Percentiles rank a stretch among this genome's conserved stretches.
Evolutionary conservation across 2,113 vertebrate genomes (phyloP).

Genomic region (Microtus montanus): DNA sequence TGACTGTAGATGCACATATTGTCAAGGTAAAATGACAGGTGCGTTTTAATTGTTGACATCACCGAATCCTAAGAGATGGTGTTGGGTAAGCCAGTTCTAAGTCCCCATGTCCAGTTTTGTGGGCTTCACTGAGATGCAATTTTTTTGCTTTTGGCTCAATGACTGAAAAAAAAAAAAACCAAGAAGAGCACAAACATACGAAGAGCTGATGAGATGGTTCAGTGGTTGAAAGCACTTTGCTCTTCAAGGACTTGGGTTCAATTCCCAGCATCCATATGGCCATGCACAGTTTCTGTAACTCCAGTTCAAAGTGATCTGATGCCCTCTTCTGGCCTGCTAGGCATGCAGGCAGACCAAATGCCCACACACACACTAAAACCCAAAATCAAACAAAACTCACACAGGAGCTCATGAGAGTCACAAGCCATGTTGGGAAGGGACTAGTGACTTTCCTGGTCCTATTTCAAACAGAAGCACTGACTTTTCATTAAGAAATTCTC

Average conservation of each 20-base stretch:
- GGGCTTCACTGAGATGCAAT: not conserved
- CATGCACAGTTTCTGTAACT: not conserved
- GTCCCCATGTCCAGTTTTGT: not conserved
- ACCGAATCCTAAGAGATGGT: not conserved
- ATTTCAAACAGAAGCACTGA: not conserved
- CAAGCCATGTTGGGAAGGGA: not conserved
- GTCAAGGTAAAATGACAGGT: not conserved
- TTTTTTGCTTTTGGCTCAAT: not conserved
- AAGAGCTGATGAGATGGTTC: not conserved
- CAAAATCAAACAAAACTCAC: not conserved
- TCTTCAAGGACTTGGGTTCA: not conserved
- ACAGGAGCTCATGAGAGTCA: no score
- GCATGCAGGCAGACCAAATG: not conserved
- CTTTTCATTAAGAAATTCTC: constrained; percentile 67
- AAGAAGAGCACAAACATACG: no score
- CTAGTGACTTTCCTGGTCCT: constrained; percentile 4
- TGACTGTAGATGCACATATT: not conserved
- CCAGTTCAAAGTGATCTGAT: not conserved
- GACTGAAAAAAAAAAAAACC: constrained; percentile 33
- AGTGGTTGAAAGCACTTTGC: not conserved
- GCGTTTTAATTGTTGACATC: not conserved
- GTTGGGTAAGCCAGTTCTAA: not conserved
- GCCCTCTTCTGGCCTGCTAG: not conserved
- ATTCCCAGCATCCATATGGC: not conserved
- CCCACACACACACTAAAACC: not conserved